A percentile compares a stretch with the other conserved stretches of the same genome.
phyloP scores from a whole-genome alignment of 2,797 vertebrate species.

The Xiphorhynchus erythropygius region DNA sequence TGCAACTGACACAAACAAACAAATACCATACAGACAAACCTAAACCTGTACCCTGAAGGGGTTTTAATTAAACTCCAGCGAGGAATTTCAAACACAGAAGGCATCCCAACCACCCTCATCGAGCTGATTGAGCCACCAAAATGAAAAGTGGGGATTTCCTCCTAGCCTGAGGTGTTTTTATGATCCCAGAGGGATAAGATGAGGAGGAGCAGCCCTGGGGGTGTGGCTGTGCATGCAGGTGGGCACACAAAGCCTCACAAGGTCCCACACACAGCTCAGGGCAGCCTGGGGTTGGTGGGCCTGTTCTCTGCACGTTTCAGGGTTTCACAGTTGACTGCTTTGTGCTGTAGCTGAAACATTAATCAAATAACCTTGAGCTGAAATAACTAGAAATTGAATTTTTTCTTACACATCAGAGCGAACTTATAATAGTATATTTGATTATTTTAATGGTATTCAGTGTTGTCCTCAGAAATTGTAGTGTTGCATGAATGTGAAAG shows the following conservation, averaged over 20 bases:
- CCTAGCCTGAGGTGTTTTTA: neutral
- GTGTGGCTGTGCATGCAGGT: neutral
- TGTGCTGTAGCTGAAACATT: neutral
- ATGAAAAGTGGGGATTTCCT: neutral
- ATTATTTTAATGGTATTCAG: neutral
- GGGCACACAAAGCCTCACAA: neutral
- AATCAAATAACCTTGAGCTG: neutral
- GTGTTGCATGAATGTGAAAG: neutral
- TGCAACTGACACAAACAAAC: neutral
- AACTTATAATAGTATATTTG: neutral
- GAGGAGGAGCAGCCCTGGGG: neutral
- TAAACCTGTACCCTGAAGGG: neutral
- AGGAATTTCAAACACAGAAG: neutral
- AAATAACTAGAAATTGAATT: neutral
- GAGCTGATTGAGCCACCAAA: neutral
- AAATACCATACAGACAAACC: fast-evolving
- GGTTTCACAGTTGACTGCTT: conserved; percentile 14
- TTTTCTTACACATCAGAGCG: neutral
- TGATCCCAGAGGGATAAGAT: neutral
- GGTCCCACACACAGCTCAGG: neutral
- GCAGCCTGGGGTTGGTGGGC: neutral
- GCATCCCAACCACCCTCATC: neutral
- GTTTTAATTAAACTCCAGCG: neutral
- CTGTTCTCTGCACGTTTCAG: neutral
- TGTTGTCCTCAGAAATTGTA: neutral